These are phyloP conservation scores for Aythya fuligula DNA, from an alignment of 2,797 vertebrate species.

Conservation along the genomic window DNA sequence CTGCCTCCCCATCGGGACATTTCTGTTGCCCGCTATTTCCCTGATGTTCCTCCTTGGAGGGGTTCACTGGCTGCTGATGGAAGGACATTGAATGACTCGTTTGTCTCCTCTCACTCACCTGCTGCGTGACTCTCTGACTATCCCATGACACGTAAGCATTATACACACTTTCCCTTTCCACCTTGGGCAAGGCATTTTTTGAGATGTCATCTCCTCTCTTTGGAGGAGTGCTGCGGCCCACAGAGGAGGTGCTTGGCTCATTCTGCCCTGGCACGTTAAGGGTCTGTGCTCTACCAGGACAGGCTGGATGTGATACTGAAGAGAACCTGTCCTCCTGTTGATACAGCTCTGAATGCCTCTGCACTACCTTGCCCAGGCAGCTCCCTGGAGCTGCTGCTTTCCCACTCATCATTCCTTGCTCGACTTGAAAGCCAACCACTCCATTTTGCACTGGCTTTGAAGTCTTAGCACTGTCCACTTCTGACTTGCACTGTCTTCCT, in stretches of 20 bases:
- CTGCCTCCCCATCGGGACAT: background rate
- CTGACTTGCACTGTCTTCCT: slow-evolving; percentile 56
- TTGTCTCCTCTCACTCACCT: slow-evolving; percentile 45
- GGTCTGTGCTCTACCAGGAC: slow-evolving; percentile 65
- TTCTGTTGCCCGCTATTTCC: background rate
- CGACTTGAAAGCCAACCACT: background rate
- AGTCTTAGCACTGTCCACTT: background rate
- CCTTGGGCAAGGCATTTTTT: slow-evolving; percentile 53
- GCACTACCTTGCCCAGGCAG: slow-evolving; percentile 45
- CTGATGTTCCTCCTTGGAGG: slow-evolving; percentile 15
- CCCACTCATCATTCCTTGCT: background rate
- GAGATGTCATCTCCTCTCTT: background rate
- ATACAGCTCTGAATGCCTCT: slow-evolving; percentile 19
- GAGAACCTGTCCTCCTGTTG: background rate
- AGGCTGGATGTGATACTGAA: slow-evolving; percentile 36
- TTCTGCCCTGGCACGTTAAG: slow-evolving; percentile 61
- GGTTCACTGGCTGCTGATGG: slow-evolving; percentile 18
- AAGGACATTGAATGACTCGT: background rate
- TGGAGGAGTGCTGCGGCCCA: background rate
- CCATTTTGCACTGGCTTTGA: slow-evolving; percentile 30
- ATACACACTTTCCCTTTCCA: slow-evolving; percentile 39
- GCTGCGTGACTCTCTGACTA: slow-evolving; percentile 15
- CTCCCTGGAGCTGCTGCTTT: slow-evolving; percentile 21
- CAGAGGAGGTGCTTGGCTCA: background rate
- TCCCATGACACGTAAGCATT: background rate